A percentile compares a stretch with the other conserved stretches of the same genome.
Conservation (phyloP, 2,888 invertebrate species). For the Arctia plantaginis region DNA sequence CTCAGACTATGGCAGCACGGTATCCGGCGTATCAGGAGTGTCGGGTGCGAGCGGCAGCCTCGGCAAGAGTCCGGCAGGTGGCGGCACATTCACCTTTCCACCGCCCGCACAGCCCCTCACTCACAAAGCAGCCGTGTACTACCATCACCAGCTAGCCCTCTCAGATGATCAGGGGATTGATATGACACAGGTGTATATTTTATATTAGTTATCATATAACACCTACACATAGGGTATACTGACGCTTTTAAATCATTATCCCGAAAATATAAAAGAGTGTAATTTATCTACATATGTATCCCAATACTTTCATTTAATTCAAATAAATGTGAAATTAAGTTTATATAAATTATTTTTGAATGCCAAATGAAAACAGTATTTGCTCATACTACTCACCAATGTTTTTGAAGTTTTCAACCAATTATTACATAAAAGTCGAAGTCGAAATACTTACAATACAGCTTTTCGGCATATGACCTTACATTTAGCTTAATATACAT, state of each 20-base stretch:
- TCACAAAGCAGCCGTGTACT: slow-evolving; percentile 92
- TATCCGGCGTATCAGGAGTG: slow-evolving; percentile 86
- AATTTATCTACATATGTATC: too few relatives aligned
- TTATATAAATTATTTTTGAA: too few relatives aligned
- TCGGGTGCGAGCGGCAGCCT: slow-evolving; percentile 85
- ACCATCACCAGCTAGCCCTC: slow-evolving; percentile 93
- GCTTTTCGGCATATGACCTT: too few relatives aligned
- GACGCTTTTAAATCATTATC: too few relatives aligned
- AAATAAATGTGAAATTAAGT: too few relatives aligned
- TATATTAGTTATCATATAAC: neutral
- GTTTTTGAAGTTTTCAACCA: neutral
- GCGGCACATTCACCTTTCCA: slow-evolving; percentile 91
- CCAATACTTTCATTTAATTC: too few relatives aligned
- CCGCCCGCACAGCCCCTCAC: slow-evolving; percentile 90
- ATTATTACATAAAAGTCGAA: too few relatives aligned
- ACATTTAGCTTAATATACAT: too few relatives aligned
- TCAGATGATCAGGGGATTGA: slow-evolving; percentile 96
- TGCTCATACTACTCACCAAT: neutral
- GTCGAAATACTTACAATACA: too few relatives aligned
- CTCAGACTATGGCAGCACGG: slow-evolving; percentile 89
- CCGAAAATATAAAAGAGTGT: too few relatives aligned
- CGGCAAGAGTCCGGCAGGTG: slow-evolving; percentile 88
- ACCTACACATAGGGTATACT: neutral
- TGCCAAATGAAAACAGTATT: too few relatives aligned
- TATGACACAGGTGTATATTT: slow-evolving; percentile 89